Evolutionary conservation across 2,797 vertebrate species (phyloP).

Genomic region (Antennarius maculatus): DNA sequence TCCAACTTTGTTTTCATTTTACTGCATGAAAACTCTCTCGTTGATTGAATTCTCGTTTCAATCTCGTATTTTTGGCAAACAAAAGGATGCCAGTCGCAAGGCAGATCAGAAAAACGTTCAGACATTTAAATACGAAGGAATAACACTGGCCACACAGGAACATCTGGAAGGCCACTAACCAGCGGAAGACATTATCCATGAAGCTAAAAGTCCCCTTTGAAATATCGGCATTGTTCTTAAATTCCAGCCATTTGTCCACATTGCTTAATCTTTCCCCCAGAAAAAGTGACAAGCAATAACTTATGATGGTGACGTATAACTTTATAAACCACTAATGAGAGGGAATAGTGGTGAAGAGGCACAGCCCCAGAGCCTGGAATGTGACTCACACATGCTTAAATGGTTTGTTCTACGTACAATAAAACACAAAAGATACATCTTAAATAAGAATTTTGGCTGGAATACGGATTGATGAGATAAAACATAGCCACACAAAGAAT

Average conservation of each 20-base stretch:
- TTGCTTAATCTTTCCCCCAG: constrained; percentile 50
- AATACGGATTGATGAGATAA: constrained; percentile 43
- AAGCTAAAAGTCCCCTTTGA: constrained; percentile 53
- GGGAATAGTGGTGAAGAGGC: constrained; percentile 52
- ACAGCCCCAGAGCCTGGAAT: constrained; percentile 40
- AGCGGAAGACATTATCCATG: constrained; percentile 58
- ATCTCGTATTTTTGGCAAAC: constrained; percentile 73
- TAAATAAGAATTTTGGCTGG: constrained; percentile 30
- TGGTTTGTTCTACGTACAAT: constrained; percentile 38
- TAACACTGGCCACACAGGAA: constrained; percentile 61
- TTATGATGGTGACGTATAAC: constrained; percentile 58
- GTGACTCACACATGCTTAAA: constrained; percentile 58
- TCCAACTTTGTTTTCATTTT: constrained; percentile 61
- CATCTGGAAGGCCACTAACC: constrained; percentile 62
- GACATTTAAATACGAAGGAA: constrained; percentile 65
- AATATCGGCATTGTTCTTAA: constrained; percentile 66
- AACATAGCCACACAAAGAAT: constrained; percentile 29
- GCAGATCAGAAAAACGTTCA: constrained; percentile 57
- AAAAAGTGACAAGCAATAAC: constrained; percentile 65
- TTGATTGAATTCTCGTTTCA: constrained; percentile 60
- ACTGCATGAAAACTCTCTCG: constrained; percentile 65
- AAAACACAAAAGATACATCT: constrained; percentile 42
- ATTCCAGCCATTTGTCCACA: constrained; percentile 67
- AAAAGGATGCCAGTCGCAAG: constrained; percentile 65
- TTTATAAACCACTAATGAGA: constrained; percentile 55